phyloP scores from a whole-genome alignment of 2,797 vertebrate species.

The Gastrophryne carolinensis region DNA sequence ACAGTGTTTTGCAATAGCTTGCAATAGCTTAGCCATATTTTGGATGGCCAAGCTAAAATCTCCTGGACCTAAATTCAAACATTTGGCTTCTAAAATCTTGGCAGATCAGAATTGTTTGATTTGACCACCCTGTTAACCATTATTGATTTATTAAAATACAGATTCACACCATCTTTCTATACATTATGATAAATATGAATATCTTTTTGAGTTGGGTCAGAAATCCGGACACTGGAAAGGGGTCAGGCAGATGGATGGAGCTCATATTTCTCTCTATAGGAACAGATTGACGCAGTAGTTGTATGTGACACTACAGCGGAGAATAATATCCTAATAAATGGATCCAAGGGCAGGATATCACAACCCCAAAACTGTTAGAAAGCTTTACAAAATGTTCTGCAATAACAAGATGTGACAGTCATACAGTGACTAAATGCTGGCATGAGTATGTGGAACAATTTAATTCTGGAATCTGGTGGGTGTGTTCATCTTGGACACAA shows the following conservation, averaged over 20 bases:
- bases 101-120: no score
- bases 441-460: background rate
- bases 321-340: background rate
- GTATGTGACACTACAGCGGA: background rate
- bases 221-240: background rate
- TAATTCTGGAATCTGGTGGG: background rate
- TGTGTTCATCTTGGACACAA: background rate
- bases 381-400: background rate
- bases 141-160: no score
- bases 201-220: background rate
- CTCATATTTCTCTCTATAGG: background rate
- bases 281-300: background rate
- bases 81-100: no score
- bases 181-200: background rate
- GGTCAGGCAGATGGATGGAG: background rate
- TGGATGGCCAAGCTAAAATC: no score
- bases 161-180: no score
- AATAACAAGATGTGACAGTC: background rate
- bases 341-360: background rate
- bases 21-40: no score
- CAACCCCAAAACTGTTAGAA: background rate
- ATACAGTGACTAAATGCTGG: background rate
- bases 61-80: no score
- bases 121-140: no score
- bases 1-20: no score